Evolutionary conservation across 2,113 vertebrate genomes (phyloP), one percentile per base, ranked within the genome.

Genomic region (Albula goreensis): DNA sequence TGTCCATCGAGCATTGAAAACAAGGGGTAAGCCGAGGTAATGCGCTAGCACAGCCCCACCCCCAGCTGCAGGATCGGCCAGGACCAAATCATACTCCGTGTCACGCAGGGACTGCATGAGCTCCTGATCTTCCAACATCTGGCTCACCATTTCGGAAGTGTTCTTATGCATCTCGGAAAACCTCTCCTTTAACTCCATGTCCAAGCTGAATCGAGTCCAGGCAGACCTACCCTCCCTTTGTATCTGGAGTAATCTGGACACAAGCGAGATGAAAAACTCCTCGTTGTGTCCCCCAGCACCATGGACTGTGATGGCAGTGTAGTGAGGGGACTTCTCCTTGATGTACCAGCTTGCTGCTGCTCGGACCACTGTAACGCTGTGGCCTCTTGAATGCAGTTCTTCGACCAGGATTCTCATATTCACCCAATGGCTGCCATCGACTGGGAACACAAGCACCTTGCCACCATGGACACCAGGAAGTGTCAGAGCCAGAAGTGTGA

Each of bases 371-470:
- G 93, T 94, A 57, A 94, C 91, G 0, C 92, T 88, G 0, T 95
- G 93, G 12, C 90, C 93, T 48, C 80, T 89, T 25, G 5, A 83
- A 13, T 89, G 86, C 1, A 95, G 91, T 25, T 92, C 89, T 8
- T 91, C 51, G 3, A 96, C 86, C 5, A 94, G 85, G 4, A 22
- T 57, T 11, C 93, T 89, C 49, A 92, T 85, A 74, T 85, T 85
- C 13, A 85, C 74, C 83, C 83, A 85, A 17, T 85, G 83, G 74
- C 83, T 85, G 81, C 86, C 93, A 11, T 91, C 93, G 0, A 85
- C 85, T 0, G 91, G 94, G 90, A 94, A 94, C 50, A 93, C 91
- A 22, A 95, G 82, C 1, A 94, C 91, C 5, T 92, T 92, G 0
- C 91, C 94, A 0, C 84, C 41, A n/a, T 12, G 56, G 80, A 52